phyloP scores from a whole-genome alignment of 2,113 vertebrate genomes.

The Myodes glareolus region DNA sequence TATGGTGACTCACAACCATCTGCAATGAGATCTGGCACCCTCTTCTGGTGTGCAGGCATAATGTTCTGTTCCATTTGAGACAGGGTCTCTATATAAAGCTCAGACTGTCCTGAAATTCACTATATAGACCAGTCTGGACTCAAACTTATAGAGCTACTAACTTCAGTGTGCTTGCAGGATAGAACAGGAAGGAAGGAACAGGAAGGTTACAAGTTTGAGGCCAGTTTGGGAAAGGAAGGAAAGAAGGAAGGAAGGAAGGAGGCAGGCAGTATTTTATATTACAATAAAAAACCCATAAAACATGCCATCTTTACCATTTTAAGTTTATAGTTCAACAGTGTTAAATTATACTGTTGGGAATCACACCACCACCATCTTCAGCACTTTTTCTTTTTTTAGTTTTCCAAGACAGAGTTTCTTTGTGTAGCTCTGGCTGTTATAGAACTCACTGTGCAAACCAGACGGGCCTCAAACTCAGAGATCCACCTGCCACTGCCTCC shows the following conservation, averaged over 20 bases:
- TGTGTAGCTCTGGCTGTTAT: neutral
- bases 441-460: neutral
- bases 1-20: no score
- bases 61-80: neutral
- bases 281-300: neutral
- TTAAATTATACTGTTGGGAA: accelerated
- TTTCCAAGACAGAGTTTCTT: neutral
- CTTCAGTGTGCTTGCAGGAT: no score
- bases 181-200: neutral
- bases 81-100: neutral
- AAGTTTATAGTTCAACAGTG: neutral
- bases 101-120: neutral
- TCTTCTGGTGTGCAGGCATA: no score
- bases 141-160: neutral
- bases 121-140: neutral
- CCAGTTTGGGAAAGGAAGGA: no score
- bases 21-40: no score
- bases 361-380: accelerated
- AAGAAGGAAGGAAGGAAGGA: no score
- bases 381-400: neutral
- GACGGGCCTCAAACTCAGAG: neutral
- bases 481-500: neutral
- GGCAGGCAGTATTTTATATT: neutral
- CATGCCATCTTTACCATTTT: accelerated
- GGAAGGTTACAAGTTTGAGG: no score